phyloP scores from a whole-genome alignment of 2,888 invertebrate genomes.

The Ceriagrion tenellum region DNA sequence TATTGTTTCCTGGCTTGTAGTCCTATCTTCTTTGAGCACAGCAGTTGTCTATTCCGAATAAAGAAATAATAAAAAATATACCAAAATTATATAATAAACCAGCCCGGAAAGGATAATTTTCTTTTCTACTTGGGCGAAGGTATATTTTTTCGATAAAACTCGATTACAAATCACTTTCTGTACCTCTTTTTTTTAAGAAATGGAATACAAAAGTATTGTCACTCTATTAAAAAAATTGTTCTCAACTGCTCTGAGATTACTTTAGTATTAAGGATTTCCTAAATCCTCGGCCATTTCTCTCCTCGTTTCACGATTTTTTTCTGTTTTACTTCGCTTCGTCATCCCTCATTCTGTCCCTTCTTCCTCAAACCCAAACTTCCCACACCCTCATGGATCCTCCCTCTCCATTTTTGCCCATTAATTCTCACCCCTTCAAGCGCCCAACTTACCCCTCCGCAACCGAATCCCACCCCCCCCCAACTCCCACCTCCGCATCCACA shows the following conservation, averaged over 20 bases:
- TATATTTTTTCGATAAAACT: no score
- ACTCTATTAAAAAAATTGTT: neutral
- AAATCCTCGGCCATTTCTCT: neutral
- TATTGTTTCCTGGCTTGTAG: no score
- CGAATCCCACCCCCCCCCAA: neutral
- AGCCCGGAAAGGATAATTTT: no score
- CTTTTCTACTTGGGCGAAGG: no score
- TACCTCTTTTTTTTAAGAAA: no score
- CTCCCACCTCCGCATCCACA: neutral
- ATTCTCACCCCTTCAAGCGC: neutral
- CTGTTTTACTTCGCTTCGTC: neutral
- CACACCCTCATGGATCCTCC: neutral
- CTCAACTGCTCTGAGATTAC: neutral
- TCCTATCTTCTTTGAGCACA: no score
- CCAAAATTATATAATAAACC: no score
- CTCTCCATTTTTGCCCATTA: neutral
- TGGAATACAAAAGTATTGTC: no score
- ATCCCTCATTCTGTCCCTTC: neutral
- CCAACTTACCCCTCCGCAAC: neutral
- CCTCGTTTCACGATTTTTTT: neutral
- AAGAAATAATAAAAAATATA: no score
- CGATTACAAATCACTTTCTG: no score
- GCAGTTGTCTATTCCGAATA: no score
- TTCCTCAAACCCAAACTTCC: conserved; percentile 11
- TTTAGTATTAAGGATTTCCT: neutral